These are phyloP conservation scores for Antheraea mylitta DNA, from an alignment of 1,140 invertebrate genomes.

Conservation along the genomic window DNA sequence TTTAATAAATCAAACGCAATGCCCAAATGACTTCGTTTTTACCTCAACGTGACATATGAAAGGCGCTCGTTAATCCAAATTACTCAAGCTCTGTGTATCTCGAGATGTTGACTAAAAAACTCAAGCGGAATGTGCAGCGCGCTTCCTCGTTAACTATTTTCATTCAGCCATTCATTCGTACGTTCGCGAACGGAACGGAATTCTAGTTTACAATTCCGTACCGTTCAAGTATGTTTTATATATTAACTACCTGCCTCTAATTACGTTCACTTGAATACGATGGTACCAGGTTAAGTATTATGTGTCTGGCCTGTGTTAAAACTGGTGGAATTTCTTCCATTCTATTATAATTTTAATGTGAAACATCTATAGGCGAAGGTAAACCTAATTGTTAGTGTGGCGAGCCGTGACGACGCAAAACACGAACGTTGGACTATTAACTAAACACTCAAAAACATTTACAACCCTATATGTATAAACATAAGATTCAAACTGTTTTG, in stretches of 20 bases:
- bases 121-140: conserved; percentile 5
- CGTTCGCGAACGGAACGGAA: background rate
- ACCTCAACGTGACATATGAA: background rate
- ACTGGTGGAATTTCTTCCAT: no score
- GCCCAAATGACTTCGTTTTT: background rate
- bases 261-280: no score
- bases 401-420: no score
- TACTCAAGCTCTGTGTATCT: conserved; percentile 1
- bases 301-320: no score
- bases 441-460: no score
- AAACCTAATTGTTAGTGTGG: no score
- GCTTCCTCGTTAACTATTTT: conserved; percentile 10
- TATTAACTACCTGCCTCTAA: background rate
- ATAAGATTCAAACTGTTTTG: no score
- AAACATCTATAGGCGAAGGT: no score
- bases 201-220: background rate
- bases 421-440: no score
- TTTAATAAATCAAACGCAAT: background rate
- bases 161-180: conserved; percentile 1
- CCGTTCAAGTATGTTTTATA: background rate
- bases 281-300: no score
- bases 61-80: conserved; percentile 8
- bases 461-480: no score
- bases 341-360: no score
- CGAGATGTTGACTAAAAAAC: background rate